Evolutionary conservation across 2,113 vertebrate species (phyloP).

Genomic region (Tichodroma muraria): DNA sequence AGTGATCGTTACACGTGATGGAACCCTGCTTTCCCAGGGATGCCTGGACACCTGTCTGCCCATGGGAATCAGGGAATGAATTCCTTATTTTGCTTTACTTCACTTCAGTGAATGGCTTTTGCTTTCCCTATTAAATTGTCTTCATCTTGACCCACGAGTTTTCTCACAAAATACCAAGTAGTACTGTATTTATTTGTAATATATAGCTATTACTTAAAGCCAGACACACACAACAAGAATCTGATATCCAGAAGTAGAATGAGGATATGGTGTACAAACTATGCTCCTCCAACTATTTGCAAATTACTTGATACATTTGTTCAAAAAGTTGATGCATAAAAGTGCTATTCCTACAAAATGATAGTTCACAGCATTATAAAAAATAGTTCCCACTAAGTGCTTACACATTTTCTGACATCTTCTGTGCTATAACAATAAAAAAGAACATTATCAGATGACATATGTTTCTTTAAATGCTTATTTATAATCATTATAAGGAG

Average conservation of each 20-base stretch:
- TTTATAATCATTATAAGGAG: background rate
- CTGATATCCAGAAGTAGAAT: background rate
- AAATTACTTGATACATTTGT: background rate
- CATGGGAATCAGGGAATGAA: background rate
- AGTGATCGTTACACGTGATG: accelerated
- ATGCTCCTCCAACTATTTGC: background rate
- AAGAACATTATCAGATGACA: background rate
- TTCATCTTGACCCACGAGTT: background rate
- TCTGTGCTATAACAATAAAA: background rate
- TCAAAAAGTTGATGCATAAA: background rate
- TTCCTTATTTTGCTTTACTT: background rate
- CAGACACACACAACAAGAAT: background rate
- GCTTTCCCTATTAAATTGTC: background rate
- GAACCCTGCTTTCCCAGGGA: background rate
- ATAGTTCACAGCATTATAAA: background rate
- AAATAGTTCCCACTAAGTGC: background rate
- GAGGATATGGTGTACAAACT: background rate
- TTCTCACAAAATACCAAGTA: background rate
- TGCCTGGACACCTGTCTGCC: background rate
- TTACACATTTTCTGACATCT: background rate
- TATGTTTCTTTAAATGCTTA: background rate
- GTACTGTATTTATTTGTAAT: background rate
- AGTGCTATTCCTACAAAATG: background rate
- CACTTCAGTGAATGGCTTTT: background rate
- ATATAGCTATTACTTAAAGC: background rate